A percentile compares a stretch with the other conserved stretches of the same genome.
Conservation (phyloP, 2,888 invertebrate species). For the Polydrusus pterygomalis region DNA sequence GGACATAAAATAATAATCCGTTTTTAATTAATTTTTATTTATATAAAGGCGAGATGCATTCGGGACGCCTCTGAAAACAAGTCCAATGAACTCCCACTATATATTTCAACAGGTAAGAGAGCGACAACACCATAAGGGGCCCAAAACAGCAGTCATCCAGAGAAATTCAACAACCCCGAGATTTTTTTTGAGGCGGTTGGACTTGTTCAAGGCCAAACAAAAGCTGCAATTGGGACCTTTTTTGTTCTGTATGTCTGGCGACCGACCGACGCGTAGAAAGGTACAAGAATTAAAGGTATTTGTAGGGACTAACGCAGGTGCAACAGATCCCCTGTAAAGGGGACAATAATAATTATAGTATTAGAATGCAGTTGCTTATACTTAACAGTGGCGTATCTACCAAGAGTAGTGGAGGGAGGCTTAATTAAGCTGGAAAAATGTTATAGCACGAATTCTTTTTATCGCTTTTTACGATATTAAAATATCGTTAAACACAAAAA, state of each 20-base stretch:
- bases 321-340: neutral
- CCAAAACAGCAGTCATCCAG: slow-evolving; percentile 33
- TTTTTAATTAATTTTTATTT: neutral
- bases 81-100: slow-evolving; percentile 36
- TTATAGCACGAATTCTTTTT: no score
- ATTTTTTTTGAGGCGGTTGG: slow-evolving; percentile 44
- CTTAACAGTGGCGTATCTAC: no score
- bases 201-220: slow-evolving; percentile 47
- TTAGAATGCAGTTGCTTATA: no score
- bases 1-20: no score
- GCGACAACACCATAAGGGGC: slow-evolving; percentile 21
- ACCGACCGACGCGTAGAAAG: neutral
- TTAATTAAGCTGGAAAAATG: no score
- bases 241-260: slow-evolving; percentile 27
- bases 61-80: slow-evolving; percentile 29
- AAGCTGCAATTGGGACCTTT: slow-evolving; percentile 31
- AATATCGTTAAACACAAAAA: no score
- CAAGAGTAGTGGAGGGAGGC: no score
- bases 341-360: neutral
- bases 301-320: slow-evolving; percentile 1
- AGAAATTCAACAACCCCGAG: slow-evolving; percentile 49
- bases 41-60: slow-evolving; percentile 1
- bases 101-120: slow-evolving; percentile 43
- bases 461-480: no score
- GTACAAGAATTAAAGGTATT: slow-evolving; percentile 16